These are phyloP conservation scores for Galemys pyrenaicus DNA, from an alignment of 2,113 vertebrate genomes.

Conservation along the genomic window DNA sequence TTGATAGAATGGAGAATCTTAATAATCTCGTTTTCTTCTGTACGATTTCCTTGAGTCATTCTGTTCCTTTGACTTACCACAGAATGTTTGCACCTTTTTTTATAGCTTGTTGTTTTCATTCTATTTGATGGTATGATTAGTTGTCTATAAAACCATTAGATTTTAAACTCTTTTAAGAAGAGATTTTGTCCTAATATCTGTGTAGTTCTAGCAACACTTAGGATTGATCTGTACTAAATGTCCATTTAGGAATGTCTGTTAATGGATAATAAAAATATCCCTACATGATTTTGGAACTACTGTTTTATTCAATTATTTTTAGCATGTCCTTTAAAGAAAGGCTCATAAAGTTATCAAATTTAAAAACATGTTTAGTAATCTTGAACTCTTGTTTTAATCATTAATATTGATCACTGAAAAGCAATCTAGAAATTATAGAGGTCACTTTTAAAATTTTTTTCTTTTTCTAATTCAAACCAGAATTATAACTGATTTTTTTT, in stretches of 20 bases:
- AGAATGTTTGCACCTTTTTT: neutral
- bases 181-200: neutral
- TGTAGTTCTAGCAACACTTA: neutral
- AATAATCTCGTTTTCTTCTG: neutral
- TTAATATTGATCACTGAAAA: neutral
- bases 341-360: neutral
- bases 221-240: neutral
- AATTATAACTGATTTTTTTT: neutral
- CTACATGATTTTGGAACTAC: neutral
- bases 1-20: neutral
- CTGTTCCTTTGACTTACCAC: neutral
- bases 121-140: neutral
- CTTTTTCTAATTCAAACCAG: neutral
- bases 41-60: neutral
- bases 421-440: neutral
- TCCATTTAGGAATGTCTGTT: neutral
- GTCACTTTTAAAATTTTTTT: neutral
- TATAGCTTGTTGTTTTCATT: neutral
- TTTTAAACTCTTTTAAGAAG: neutral
- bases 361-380: constrained; percentile 2
- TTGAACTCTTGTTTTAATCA: constrained; percentile 9
- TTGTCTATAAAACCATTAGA: neutral
- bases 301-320: neutral
- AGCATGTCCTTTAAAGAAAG: constrained; percentile 27
- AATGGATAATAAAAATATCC: neutral